Base-by-base conservation (phyloP, 1,140 invertebrate genomes). In the Acromyrmex charruanus region DNA sequence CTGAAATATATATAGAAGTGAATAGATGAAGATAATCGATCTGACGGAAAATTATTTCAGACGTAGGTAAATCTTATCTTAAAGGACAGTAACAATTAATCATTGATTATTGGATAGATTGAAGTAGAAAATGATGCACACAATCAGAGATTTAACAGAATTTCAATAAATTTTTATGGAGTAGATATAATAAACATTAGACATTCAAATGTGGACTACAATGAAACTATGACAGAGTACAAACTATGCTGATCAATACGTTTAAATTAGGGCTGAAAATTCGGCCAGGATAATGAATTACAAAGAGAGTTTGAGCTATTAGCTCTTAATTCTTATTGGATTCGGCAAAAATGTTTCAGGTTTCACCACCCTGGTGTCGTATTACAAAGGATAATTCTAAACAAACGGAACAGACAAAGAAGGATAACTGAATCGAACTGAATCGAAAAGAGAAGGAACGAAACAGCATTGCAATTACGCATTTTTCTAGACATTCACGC, bases 401-500 rank as follows among this genome's bases (percentile, higher is more conserved):
- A 44, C 25, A 25, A 25, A 25, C 25, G 25, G 25, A 2, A 25
- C 10, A 9, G 16, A 6, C 55, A 53, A 31, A 2, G 25, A 65
- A n/a, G 31, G 53, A 16, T 9, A 28, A 61, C 1, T 18, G 28
- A 31, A 31, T 31, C 28, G 28, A 31, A 31, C 1, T 18, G 28
- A 31, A 31, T 31, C 28, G 28, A 31, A 31, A 79, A 69, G 65
- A 28, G 14, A 21, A 65, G 28, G 9, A 81, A 68, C 1, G 49
- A 44, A 65, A n/a, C 28, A 44, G 25, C 12, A 28, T 51, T 18
- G 25, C 14, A 71, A 61, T 61, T 51, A 51, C 16, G 39, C 28
- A 66, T 79, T 35, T 51, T 25, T n/a, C n/a, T 16, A 59, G 59
- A 77, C 39, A 63, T 12, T 68, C 59, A 12, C 69, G 59, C 39